Conservation (phyloP, 2,888 invertebrate genomes). For the Drosophila gaucha region DNA sequence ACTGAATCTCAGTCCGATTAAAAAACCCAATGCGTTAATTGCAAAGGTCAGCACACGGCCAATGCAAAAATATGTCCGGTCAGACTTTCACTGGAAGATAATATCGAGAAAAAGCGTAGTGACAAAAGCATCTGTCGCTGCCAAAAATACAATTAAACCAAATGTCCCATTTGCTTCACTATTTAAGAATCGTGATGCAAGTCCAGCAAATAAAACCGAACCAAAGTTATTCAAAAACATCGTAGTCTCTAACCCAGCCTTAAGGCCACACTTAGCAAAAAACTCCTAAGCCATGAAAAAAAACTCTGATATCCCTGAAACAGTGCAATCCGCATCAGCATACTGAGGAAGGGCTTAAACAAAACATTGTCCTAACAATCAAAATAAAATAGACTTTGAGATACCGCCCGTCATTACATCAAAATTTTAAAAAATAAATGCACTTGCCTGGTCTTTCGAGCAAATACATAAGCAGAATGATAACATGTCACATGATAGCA, state of each 20-base stretch:
- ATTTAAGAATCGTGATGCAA: neutral
- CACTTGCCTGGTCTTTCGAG: too few species aligned
- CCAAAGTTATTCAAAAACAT: neutral
- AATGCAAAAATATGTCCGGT: slow-evolving; percentile 14
- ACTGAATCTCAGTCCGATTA: too few species aligned
- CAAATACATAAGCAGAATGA: too few species aligned
- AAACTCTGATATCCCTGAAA: too few species aligned
- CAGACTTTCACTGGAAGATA: neutral
- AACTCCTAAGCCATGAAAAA: neutral
- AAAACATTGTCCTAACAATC: too few species aligned
- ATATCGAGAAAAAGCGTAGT: neutral
- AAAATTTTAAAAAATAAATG: too few species aligned
- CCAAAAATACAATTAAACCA: neutral
- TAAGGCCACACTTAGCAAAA: neutral
- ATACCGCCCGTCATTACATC: too few species aligned
- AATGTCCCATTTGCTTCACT: neutral
- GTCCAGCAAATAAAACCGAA: neutral
- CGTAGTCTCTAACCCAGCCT: neutral
- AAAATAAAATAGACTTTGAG: too few species aligned
- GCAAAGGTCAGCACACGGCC: slow-evolving; percentile 7
- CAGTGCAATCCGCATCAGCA: too few species aligned
- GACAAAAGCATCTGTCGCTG: too few species aligned
- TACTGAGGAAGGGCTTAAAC: too few species aligned
- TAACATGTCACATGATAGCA: too few species aligned
- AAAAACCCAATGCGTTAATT: slow-evolving; percentile 6